Percentiles rank a stretch among this genome's conserved stretches.
Conservation (phyloP, 2,797 vertebrate species). For the Alca torda region DNA sequence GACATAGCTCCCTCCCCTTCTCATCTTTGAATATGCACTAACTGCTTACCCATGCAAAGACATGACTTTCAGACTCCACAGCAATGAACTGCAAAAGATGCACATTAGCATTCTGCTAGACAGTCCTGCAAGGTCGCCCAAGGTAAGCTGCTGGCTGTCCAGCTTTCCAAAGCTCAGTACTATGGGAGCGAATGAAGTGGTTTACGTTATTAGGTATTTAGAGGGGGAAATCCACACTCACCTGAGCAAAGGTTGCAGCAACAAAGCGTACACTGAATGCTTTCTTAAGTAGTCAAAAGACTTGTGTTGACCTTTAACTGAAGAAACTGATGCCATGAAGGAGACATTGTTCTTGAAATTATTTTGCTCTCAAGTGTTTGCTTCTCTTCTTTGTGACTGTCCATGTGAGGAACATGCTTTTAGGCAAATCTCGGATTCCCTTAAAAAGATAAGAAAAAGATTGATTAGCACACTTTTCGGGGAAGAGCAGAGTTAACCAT, state of each 20-base stretch:
- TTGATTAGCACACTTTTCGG: not conserved
- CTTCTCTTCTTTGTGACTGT: not conserved
- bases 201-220: not conserved
- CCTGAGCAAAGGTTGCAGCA: not conserved
- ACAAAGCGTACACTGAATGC: not conserved
- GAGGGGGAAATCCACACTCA: not conserved
- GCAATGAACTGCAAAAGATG: not conserved
- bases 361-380: not conserved
- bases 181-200: not conserved
- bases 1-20: not conserved
- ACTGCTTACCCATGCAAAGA: not conserved
- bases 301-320: not conserved
- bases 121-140: not conserved
- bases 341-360: not conserved
- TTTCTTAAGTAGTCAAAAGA: not conserved
- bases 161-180: not conserved
- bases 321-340: not conserved
- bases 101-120: not conserved
- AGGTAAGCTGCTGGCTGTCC: constrained; percentile 21
- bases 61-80: not conserved
- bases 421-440: not conserved
- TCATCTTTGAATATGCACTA: not conserved
- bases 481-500: not conserved
- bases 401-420: not conserved
- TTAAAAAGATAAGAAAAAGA: not conserved